Percentiles rank a stretch among this genome's conserved stretches.
Evolutionary conservation across 2,888 invertebrate genomes (phyloP).

Genomic region (Cotesia congregata): DNA sequence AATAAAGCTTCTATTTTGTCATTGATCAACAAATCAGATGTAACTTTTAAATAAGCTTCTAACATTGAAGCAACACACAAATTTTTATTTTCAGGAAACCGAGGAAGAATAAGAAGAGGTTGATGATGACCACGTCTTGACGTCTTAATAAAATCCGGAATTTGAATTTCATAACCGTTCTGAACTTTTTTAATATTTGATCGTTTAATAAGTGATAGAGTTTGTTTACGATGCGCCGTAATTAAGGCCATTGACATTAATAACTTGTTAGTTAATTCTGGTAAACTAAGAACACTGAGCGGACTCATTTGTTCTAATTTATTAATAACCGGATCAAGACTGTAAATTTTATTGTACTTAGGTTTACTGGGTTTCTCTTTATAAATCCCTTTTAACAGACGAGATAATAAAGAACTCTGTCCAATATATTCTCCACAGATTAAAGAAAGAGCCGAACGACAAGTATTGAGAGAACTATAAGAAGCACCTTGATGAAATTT

Average conservation of each 20-base stretch:
- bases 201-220: constrained; percentile 31
- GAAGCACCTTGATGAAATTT: constrained; percentile 40
- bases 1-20: neutral
- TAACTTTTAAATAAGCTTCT: constrained; percentile 28
- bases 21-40: constrained; percentile 16
- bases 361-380: constrained; percentile 41
- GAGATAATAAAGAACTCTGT: constrained; percentile 28
- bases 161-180: constrained; percentile 39
- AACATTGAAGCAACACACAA: constrained; percentile 34
- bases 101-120: constrained; percentile 33
- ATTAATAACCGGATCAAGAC: constrained; percentile 37
- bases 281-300: too few relatives aligned
- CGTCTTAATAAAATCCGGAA: constrained; percentile 43
- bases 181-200: constrained; percentile 26
- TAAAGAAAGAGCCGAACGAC: constrained; percentile 45
- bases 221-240: constrained; percentile 44
- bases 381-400: constrained; percentile 46
- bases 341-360: constrained; percentile 44
- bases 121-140: constrained; percentile 38
- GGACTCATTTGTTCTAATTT: neutral
- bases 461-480: constrained; percentile 44
- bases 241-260: constrained; percentile 37
- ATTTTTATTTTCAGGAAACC: constrained; percentile 18
- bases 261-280: constrained; percentile 38
- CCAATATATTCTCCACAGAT: constrained; percentile 27